Base-by-base conservation (phyloP, 2,113 vertebrate genomes). In the Elgaria multicarinata region DNA sequence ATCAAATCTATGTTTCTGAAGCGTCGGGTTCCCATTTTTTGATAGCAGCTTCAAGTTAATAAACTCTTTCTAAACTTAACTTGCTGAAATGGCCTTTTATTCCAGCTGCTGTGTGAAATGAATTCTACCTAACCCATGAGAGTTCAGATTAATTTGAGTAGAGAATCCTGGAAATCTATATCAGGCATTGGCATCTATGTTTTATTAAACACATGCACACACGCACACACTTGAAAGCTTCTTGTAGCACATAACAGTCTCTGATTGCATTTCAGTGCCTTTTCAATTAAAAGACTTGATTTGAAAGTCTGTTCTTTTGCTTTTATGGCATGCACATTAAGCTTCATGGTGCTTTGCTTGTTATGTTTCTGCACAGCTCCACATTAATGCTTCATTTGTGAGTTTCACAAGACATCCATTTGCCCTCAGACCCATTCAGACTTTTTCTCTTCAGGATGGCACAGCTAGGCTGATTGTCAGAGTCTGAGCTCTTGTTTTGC, bases 251-350 rank as follows among this genome's bases (percentile, higher is more conserved):
- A 82, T 88, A 88, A 88, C 76, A 66, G 74, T 39, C 83, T 79
- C 69, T 89, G 36, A 78, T 3, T 91, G 79, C 53, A 91, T 81
- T 85, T 87, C 76, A 83, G 46, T 89, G 62, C 39, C 18, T 74
- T 93, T 92, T 90, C 90, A 90, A 50, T 36, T 3, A 88, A 90
- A 91, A 90, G 4, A 53, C 81, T 84, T 84, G 81, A 89, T 84
- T 76, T 89, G 72, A 89, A 89, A 76, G 58, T 36, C 72, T 44
- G 10, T 88, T 42, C 0, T 0, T 0, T 0, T 76, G 90, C 12
- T 1, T 86, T 91, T 84, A 58, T 14, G 79, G 42, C 1, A 20
- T 4, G 72, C 0, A 0, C 20, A 31, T 0, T 75, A 85, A 84
- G 87, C 64, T 83, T 50, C 53, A 33, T 85, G 46, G 36, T 5